These are phyloP conservation scores for Troglohyphantes excavatus DNA, from an alignment of 2,888 invertebrate species.

Conservation along the genomic window DNA sequence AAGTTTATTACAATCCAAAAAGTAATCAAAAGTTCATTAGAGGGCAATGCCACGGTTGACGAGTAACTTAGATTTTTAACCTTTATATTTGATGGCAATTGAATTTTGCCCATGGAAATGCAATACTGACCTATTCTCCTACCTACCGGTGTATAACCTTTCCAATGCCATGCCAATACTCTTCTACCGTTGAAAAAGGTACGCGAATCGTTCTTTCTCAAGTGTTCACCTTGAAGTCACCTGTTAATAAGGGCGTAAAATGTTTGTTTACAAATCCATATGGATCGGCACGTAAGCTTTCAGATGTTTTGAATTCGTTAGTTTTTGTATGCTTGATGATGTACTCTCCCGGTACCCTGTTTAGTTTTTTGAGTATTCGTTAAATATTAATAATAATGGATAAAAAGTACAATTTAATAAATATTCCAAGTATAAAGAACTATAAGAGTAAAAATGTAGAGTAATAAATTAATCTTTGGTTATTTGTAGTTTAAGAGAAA, in stretches of 20 bases:
- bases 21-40: background rate
- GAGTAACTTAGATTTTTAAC: background rate
- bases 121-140: background rate
- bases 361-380: no score
- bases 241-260: background rate
- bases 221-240: background rate
- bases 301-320: background rate
- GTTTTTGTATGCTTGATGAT: no score
- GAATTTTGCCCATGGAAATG: background rate
- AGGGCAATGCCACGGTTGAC: background rate
- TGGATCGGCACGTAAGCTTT: no score
- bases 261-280: background rate
- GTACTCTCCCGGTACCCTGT: no score
- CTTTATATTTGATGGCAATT: background rate
- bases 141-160: background rate
- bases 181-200: background rate
- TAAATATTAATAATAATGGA: no score
- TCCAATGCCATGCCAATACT: conserved; percentile 15
- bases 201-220: background rate
- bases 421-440: no score
- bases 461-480: no score
- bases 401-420: no score
- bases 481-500: no score
- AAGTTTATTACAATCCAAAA: background rate
- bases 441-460: no score